These are phyloP conservation scores for Tyto alba DNA, from an alignment of 2,113 vertebrate species.

Conservation along the genomic window DNA sequence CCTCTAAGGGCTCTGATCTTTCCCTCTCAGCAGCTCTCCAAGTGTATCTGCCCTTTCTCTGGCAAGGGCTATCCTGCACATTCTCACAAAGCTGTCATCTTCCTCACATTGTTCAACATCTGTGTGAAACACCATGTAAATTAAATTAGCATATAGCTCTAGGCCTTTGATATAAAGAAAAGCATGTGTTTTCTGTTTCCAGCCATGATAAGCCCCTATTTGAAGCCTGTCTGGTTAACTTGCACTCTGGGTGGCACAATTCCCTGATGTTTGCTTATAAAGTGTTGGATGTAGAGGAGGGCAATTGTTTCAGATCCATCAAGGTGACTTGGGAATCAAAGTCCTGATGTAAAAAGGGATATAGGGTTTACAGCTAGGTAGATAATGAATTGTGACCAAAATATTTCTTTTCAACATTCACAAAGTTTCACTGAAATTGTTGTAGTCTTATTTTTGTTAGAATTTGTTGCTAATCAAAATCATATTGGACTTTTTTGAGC, in stretches of 20 bases:
- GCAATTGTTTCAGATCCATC: background rate
- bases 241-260: background rate
- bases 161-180: background rate
- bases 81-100: background rate
- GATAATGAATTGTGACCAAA: background rate
- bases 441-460: background rate
- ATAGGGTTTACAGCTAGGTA: background rate
- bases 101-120: background rate
- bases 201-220: background rate
- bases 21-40: background rate
- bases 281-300: background rate
- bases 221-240: background rate
- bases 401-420: background rate
- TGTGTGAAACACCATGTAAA: background rate
- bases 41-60: background rate
- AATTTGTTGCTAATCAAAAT: background rate
- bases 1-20: background rate
- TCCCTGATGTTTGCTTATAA: background rate
- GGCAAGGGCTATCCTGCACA: background rate
- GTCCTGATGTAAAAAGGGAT: background rate
- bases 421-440: accelerated
- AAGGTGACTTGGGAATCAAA: background rate
- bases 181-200: background rate
- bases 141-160: background rate
- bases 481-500: background rate